Conservation (phyloP, 2,797 vertebrate genomes). For the Fratercula arctica region DNA sequence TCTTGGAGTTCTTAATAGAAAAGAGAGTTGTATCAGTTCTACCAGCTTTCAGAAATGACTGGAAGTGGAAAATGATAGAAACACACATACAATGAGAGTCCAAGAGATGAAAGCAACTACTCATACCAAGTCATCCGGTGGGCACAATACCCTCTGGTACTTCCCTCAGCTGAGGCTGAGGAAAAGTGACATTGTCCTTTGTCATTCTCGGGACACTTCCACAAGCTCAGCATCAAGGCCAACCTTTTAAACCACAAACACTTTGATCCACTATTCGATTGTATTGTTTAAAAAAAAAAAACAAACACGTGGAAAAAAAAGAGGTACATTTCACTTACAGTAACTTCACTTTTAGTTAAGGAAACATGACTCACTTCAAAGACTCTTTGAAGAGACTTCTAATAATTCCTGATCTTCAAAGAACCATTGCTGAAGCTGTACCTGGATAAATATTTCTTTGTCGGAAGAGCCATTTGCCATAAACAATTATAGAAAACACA, state of each 20-base stretch:
- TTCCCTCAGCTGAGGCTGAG: not conserved
- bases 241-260: conserved; percentile 15
- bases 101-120: conserved; percentile 7
- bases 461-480: not conserved
- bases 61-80: not conserved
- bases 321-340: not conserved
- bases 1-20: not conserved
- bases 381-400: conserved; percentile 39
- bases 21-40: not conserved
- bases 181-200: not conserved
- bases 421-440: conserved; percentile 8
- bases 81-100: not conserved
- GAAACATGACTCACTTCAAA: conserved; percentile 49
- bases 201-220: not conserved
- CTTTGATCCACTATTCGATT: not conserved
- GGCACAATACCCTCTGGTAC: not conserved
- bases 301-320: not conserved
- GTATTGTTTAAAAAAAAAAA: not conserved
- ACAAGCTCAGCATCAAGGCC: not conserved
- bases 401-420: conserved; percentile 46
- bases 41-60: not conserved
- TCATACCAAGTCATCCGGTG: not conserved
- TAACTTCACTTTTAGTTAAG: conserved; percentile 46
- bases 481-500: not conserved
- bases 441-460: conserved; percentile 43